Base-by-base conservation (phyloP, 2,888 invertebrate genomes). In the Leptopterna dolabrata region DNA sequence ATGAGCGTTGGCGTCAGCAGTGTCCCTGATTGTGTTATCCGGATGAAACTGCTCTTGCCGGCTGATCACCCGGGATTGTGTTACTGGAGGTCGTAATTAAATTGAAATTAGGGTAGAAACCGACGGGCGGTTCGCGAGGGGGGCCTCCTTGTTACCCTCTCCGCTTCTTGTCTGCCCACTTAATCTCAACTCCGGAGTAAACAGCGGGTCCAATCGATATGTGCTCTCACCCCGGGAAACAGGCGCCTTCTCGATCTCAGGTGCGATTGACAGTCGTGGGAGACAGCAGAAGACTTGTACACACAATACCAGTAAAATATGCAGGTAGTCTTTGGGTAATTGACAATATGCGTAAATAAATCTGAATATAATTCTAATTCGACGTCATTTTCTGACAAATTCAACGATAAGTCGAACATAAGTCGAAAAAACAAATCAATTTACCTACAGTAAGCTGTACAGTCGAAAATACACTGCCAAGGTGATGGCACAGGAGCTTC, bases 81-180 rank as follows among this genome's bases (percentile, higher is more conserved):
- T 73, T 73, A 73, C 16, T 30, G 73, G 73, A 41, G 30, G 73
- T 6, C 19, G 73, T 73, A 36, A 73, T 73, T 73, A 73, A 73
- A 73, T 73, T 73, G 73, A 73, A 73, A 73, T 73, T 73, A 73
- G 73, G 73, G 30, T n/a, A 41, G 36, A 41, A 73, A 73, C 63
- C 63, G 63, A 63, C 19, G 63, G 63, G 30, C n/a, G 73, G 73
- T 36, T 36, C 19, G 36, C 73, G n/a, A 41, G 41, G 36, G 36
- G 73, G 30, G 71, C 14, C 36, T n/a, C 73, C 73, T 73, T 73
- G 73, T 73, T 73, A 73, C 41, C 73, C 73, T 41, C 6, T 41
- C 36, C 19, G n/a, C 73, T 29, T 41, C 73, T 41, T 73, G 30
- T 73, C 41, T 73, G 73, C 73, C 73, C 73, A 36, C 36, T 73